Percentiles rank a stretch among this genome's conserved stretches.
Conservation (phyloP, 2,797 vertebrate species). For the Chrysocyon brachyurus region DNA sequence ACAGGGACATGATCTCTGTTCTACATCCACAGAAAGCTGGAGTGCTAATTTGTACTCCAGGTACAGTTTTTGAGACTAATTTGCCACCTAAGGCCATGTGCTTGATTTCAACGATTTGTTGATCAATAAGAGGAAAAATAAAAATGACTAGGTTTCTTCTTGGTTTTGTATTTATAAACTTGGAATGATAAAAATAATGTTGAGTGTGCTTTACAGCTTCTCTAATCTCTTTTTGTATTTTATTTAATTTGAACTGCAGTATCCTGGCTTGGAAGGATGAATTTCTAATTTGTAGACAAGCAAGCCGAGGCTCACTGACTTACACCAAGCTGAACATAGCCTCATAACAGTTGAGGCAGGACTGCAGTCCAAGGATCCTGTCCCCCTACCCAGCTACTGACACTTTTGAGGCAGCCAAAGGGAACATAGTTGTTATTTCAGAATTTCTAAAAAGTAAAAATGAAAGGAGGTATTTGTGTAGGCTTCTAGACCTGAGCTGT, state of each 20-base stretch:
- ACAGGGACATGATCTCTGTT: background rate
- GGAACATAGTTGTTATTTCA: background rate
- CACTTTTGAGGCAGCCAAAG: background rate
- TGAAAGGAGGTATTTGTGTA: background rate
- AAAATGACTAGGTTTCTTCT: constrained; percentile 1
- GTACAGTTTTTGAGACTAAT: background rate
- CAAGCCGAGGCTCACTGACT: background rate
- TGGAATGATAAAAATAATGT: constrained; percentile 10
- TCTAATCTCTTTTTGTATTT: background rate
- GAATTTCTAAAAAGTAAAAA: background rate
- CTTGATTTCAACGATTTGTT: constrained; percentile 3
- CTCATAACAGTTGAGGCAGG: background rate
- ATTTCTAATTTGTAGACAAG: background rate
- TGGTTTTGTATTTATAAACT: background rate
- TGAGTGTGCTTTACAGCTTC: background rate
- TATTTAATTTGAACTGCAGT: background rate
- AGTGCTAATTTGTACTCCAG: background rate
- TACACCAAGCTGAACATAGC: background rate
- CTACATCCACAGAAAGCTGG: background rate
- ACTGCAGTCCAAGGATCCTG: background rate
- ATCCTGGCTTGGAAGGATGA: background rate
- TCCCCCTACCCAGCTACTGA: background rate
- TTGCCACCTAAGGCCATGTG: background rate
- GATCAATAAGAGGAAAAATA: constrained; percentile 40
- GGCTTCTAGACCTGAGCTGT: background rate